A percentile compares a stretch with the other conserved stretches of the same genome.
These are phyloP conservation scores for Lochmaea crataegi DNA, from an alignment of 2,888 invertebrate genomes.

Conservation along the genomic window DNA sequence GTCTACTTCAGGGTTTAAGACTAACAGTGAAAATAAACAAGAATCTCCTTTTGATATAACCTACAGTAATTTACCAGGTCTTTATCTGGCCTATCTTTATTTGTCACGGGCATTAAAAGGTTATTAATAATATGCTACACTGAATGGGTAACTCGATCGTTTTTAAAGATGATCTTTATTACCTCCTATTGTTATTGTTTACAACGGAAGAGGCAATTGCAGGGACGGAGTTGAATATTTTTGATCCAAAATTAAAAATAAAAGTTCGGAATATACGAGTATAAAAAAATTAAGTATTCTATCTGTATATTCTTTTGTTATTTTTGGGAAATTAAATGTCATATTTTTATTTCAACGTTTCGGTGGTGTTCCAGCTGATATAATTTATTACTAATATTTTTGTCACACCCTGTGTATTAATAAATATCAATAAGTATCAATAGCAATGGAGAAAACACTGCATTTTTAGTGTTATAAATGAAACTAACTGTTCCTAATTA, in stretches of 20 bases:
- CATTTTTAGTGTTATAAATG: too few relatives aligned
- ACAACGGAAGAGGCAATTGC: background rate
- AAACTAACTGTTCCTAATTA: too few relatives aligned
- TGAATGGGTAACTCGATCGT: slow-evolving; percentile 23
- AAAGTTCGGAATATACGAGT: too few relatives aligned
- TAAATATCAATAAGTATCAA: too few relatives aligned
- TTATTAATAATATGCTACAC: slow-evolving; percentile 20
- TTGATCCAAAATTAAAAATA: background rate
- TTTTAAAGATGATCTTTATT: slow-evolving; percentile 24
- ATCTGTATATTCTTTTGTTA: too few relatives aligned
- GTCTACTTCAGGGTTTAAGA: slow-evolving; percentile 2
- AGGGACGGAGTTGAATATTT: background rate
- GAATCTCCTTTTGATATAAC: background rate
- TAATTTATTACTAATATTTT: too few relatives aligned
- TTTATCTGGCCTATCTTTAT: slow-evolving; percentile 18
- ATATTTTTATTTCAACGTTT: too few relatives aligned
- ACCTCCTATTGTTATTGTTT: slow-evolving; percentile 16
- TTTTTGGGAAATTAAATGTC: too few relatives aligned
- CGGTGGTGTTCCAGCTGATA: too few relatives aligned
- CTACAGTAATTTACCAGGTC: slow-evolving; percentile 2
- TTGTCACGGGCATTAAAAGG: slow-evolving; percentile 21
- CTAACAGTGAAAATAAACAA: background rate
- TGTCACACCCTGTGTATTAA: too few relatives aligned
- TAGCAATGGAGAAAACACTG: too few relatives aligned
- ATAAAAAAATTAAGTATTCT: too few relatives aligned